Evolutionary conservation across 2,888 invertebrate species (phyloP).

Genomic region (Phengaris alcon): DNA sequence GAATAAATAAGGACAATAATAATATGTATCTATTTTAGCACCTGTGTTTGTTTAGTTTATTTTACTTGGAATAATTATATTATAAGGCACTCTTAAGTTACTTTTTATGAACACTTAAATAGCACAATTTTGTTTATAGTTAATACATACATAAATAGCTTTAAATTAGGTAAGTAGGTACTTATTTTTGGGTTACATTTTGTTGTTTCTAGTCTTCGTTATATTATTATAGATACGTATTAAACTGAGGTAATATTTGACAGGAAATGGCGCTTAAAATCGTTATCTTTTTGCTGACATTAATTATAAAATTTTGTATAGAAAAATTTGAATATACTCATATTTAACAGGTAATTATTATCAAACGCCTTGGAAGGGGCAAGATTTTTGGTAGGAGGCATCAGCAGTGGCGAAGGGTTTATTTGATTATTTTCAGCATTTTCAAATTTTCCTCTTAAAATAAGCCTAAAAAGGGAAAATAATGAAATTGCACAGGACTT

Average conservation of each 20-base stretch:
- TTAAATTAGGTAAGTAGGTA: not conserved
- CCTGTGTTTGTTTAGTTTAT: not conserved
- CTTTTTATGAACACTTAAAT: slow-evolving; percentile 4
- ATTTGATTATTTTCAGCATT: no score
- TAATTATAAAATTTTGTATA: not conserved
- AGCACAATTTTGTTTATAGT: not conserved
- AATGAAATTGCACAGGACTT: no score
- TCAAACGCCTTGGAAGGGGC: not conserved
- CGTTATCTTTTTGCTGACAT: not conserved
- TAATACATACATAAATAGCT: not conserved
- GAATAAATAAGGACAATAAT: no score
- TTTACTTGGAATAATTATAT: not conserved
- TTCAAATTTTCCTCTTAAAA: no score
- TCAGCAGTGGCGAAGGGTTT: no score
- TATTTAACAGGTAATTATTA: not conserved
- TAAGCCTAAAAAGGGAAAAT: no score
- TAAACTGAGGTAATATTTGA: not conserved
- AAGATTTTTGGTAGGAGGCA: not conserved
- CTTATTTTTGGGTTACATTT: not conserved
- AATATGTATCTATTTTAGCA: not conserved
- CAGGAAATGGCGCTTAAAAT: not conserved
- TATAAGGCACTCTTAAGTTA: slow-evolving; percentile 14
- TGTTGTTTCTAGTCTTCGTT: not conserved
- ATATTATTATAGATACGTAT: not conserved
- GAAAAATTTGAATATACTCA: not conserved